Conservation (phyloP, 2,888 invertebrate genomes). For the Zygaena filipendulae region DNA sequence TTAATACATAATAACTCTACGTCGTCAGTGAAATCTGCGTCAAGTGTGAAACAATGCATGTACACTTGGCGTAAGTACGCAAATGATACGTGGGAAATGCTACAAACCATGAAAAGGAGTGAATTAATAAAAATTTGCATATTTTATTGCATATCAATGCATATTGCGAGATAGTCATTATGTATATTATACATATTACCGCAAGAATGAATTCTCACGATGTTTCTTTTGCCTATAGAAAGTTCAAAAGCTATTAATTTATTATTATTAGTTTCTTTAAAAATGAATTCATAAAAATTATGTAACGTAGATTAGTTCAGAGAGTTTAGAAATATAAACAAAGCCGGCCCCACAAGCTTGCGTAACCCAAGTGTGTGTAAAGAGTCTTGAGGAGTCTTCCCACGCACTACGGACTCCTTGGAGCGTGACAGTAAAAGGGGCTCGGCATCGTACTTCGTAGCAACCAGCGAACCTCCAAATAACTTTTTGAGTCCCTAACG, state of each 20-base stretch:
- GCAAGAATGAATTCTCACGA: too few relatives aligned
- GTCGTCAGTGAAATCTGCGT: constrained; percentile 49
- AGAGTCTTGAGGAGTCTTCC: constrained; percentile 44
- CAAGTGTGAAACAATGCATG: constrained; percentile 33
- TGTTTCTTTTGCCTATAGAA: too few relatives aligned
- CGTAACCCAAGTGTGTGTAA: constrained; percentile 60
- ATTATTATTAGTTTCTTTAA: too few relatives aligned
- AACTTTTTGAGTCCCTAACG: too few relatives aligned
- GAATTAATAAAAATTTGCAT: constrained; percentile 21
- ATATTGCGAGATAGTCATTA: too few relatives aligned
- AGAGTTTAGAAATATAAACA: too few relatives aligned
- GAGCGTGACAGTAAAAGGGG: constrained; percentile 59
- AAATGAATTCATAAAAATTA: too few relatives aligned
- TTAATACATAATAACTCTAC: constrained; percentile 55
- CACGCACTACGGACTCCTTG: constrained; percentile 53
- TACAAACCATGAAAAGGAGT: constrained; percentile 29
- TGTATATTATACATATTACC: too few relatives aligned
- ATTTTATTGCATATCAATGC: too few relatives aligned
- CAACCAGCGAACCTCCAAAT: too few relatives aligned
- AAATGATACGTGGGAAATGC: constrained; percentile 37
- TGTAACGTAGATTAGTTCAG: too few relatives aligned
- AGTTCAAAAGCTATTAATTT: too few relatives aligned
- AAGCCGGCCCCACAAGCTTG: constrained; percentile 52
- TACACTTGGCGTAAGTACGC: constrained; percentile 25
- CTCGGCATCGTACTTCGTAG: constrained; percentile 50